Evolutionary conservation across 2,113 vertebrate species (phyloP).

Genomic region (Prunella himalayana): DNA sequence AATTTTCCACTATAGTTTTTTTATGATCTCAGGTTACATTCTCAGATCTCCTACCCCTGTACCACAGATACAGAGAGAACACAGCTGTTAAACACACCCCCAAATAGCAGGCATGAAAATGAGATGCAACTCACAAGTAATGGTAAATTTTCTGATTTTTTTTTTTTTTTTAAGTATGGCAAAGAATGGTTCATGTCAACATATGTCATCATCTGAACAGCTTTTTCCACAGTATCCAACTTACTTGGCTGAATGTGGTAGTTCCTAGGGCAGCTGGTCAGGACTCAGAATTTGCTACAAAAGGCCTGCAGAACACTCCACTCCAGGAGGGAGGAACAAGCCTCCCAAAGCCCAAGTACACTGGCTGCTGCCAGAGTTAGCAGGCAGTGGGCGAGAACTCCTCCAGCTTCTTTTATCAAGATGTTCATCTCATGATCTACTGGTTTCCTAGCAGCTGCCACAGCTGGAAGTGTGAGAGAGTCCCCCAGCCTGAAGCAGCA

Average conservation of each 20-base stretch:
- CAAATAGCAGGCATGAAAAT: neutral
- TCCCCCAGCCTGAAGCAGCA: neutral
- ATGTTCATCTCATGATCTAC: neutral
- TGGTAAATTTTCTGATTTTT: neutral
- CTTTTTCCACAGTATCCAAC: neutral
- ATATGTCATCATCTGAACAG: neutral
- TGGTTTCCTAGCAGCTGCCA: slow-evolving; percentile 1
- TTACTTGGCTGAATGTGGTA: neutral
- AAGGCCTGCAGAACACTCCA: neutral
- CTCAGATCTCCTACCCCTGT: neutral
- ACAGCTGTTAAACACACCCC: neutral
- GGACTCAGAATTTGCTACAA: neutral
- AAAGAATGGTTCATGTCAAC: neutral
- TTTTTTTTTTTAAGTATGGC: neutral
- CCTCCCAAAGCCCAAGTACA: neutral
- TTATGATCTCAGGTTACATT: neutral
- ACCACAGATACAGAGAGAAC: neutral
- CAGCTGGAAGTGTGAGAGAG: neutral
- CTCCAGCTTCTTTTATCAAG: neutral
- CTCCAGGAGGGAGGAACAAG: neutral
- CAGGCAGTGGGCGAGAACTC: neutral
- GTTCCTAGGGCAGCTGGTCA: neutral
- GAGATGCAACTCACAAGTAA: neutral
- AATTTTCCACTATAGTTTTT: neutral
- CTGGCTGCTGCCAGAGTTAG: neutral